Evolutionary conservation across 2,888 invertebrate genomes (phyloP), one percentile per base, ranked within the genome.

Genomic region (Scelioninae gen. 1): DNA sequence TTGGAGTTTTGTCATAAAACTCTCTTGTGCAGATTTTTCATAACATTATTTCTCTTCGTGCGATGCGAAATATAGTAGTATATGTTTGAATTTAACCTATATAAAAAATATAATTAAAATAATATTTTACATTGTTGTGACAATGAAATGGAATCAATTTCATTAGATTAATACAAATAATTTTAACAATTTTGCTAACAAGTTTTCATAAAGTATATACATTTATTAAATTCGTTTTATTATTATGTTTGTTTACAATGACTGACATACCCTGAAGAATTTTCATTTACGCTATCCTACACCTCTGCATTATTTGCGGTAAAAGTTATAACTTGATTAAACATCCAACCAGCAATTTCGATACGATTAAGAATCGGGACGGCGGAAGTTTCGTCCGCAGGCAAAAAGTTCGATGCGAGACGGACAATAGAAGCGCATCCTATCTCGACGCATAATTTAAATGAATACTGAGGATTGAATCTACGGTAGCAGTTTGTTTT

Each of bases 291-390:
- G 9, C 16, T 56, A 38, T 23, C 11, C 29, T 51, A 10, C 34
- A 38, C 6, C 13, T 56, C 34, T 53, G 32, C 15, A 53, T 89
- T 87, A 87, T 88, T 87, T 86, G 78, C 86, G 85, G 89, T 88
- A 90, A 91, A 91, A 91, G 86, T 90, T 90, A 87, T 90, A 91
- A 91, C 89, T 91, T 91, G 91, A 91, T 91, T 91, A 91, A 88
- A 87, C 89, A 86, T 88, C 88, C 89, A 91, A 90, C 91, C 88
- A 89, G 90, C 88, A 90, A 91, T 91, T 91, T 90, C 90, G 88
- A 91, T 91, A 91, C 89, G 89, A 91, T 91, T 90, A 90, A 90
- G 89, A 89, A 85, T 85, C 84, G 79, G 85, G 60, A 82, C 83
- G 69, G 87, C 51, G 82, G 82, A 88, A 86, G 86, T 90, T 89